Conservation (phyloP, 2,797 vertebrate species). For the Caiman crocodilus region DNA sequence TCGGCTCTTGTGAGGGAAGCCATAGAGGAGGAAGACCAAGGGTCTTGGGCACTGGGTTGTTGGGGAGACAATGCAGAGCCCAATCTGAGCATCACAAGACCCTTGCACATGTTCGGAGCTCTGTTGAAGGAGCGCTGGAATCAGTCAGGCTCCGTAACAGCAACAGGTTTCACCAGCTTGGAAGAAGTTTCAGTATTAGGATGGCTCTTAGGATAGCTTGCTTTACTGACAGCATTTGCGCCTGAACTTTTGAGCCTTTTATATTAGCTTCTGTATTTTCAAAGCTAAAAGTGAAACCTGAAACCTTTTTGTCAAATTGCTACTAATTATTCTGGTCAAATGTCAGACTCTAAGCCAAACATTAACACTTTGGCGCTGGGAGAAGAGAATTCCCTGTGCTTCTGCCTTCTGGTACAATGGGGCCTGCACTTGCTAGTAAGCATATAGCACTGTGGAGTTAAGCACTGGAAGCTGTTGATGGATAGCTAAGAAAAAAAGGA, state of each 20-base stretch:
- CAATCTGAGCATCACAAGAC: neutral
- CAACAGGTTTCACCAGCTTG: neutral
- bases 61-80: neutral
- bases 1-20: neutral
- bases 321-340: neutral
- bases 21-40: neutral
- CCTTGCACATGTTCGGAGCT: neutral
- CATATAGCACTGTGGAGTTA: neutral
- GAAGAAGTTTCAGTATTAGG: neutral
- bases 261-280: neutral
- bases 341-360: neutral
- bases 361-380: neutral
- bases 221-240: neutral
- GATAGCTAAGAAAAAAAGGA: neutral
- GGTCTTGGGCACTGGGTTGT: neutral
- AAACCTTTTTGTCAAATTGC: conserved; percentile 6
- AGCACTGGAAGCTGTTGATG: neutral
- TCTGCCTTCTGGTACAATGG: neutral
- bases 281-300: conserved; percentile 5
- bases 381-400: neutral
- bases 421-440: neutral
- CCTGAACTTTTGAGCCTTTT: neutral
- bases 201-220: neutral
- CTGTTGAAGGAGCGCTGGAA: neutral
- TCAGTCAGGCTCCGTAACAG: neutral